Base-by-base conservation (phyloP, 2,888 invertebrate species). In the Lamellibrachia columna region DNA sequence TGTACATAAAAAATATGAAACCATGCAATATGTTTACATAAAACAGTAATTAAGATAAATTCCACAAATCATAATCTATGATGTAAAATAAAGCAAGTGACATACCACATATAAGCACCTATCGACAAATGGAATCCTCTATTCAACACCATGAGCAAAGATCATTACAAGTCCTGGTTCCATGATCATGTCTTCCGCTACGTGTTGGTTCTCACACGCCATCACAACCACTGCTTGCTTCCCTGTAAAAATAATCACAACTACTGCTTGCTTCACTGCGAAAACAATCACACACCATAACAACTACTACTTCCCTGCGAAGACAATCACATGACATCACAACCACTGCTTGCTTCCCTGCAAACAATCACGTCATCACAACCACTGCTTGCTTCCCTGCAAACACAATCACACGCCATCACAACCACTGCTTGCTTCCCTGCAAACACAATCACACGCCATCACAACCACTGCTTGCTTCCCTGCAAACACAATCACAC, bases 81-180 rank as follows among this genome's bases (percentile, higher is more conserved):
- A 75, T 75, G 6, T 22, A 75, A 75, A 15, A 75, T 75, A 75
- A 55, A 75, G 22, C 22, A 75, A 22, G 75, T 75, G 3, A 75
- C 75, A 15, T 75, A 75, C 75, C 75, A 75, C 75, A 75, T 75
- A 75, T 75, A 75, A 75, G 75, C 75, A 75, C 75, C 75, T 75
- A 75, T 75, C 75, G 6, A 75, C 22, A 75, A 11, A 75, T 22
- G 22, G 75, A 75, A 75, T 75, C 22, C 75, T 28, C 91, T 91
- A 97, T 95, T 97, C 97, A 28, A 99, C 98, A 94, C 99, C 99
- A 97, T 99, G 99, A 93, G 99, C 99, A 97, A 99, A 99, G 96
- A 99, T 99, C 99, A 99, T 99, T 92, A 99, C 99, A 94, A 99
- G 97, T 1, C 99, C 99, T 0, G 99, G 99, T 95, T 99, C 99